phyloP scores from a whole-genome alignment of 2,113 vertebrate genomes.

The Erpornis zantholeuca region DNA sequence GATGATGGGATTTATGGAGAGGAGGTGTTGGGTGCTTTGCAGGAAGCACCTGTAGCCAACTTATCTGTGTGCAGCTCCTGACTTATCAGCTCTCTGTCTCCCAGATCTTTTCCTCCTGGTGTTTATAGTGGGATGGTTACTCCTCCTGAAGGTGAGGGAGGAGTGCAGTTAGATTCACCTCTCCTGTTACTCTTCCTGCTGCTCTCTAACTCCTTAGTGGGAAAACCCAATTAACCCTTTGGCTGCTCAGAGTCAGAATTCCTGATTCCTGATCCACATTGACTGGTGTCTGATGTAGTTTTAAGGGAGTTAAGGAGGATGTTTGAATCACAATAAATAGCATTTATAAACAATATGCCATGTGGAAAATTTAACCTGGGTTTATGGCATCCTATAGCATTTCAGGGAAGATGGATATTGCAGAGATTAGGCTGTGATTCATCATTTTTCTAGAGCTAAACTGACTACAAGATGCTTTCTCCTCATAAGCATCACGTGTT shows the following conservation, averaged over 20 bases:
- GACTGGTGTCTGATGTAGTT: background rate
- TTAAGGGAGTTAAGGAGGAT: background rate
- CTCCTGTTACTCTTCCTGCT: background rate
- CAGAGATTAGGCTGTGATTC: background rate
- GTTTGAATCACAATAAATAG: background rate
- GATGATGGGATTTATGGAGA: background rate
- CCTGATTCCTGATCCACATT: background rate
- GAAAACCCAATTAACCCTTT: background rate
- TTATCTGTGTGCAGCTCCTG: background rate
- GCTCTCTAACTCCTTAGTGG: background rate
- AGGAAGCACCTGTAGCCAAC: background rate
- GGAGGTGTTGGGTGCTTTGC: background rate
- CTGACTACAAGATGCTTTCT: background rate
- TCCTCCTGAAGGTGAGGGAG: background rate
- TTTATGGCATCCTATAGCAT: background rate
- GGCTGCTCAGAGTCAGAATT: background rate
- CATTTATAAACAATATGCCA: background rate
- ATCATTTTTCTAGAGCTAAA: background rate
- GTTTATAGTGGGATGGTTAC: background rate
- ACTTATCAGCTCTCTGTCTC: constrained; percentile 2
- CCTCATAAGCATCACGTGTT: background rate
- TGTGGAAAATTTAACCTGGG: background rate
- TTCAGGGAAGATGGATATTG: background rate
- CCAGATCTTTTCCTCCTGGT: background rate
- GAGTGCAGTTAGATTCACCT: background rate